Evolutionary conservation across 1,140 invertebrate species (phyloP), one percentile per base, ranked within the genome.

Genomic region (Artemia franciscana): DNA sequence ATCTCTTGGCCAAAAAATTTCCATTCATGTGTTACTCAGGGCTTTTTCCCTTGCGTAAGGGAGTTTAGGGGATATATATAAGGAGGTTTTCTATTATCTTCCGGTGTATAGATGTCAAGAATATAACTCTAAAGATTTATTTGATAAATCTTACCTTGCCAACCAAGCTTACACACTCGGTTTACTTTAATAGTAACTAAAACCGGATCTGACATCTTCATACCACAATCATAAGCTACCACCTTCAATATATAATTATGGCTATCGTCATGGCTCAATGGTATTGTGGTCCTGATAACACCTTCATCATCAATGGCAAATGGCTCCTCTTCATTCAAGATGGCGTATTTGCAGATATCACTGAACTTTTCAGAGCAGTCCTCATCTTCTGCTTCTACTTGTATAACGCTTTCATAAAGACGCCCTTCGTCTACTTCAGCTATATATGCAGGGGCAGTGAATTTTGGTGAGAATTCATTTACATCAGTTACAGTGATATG

Each of bases 181-280:
- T 81, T 82, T 12, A 97, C 88, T 74, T 91, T 88, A 70, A 96
- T 87, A 67, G 89, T 96, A 65, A 96, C 88, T 81, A 94, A 86
- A 2, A 91, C 87, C 0, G 91, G 89, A 5, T 86, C 79, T 2
- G 80, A 82, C 18, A 73, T 69, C 70, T 88, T 89, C 84, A 91
- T 91, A 15, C 89, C 90, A 70, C 92, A 96, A 71, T 96, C 91
- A 70, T 89, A 91, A 0, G 91, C 92, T n/a, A 93, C 88, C 27
- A 95, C 89, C 12, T 85, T 87, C n/a, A 97, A 77, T 65, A 96
- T 95, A 73, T 94, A 90, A 73, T 95, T 97, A 74, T 92, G 90
- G 1, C 86, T 88, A 30, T 84, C 78, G 70, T 88, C 86, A 74
- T 91, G 94, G 62, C 91, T 87, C 65, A 97, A 73, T 0, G 87